phyloP scores from a whole-genome alignment of 2,888 invertebrate genomes.

The Sarcophaga subvicina region DNA sequence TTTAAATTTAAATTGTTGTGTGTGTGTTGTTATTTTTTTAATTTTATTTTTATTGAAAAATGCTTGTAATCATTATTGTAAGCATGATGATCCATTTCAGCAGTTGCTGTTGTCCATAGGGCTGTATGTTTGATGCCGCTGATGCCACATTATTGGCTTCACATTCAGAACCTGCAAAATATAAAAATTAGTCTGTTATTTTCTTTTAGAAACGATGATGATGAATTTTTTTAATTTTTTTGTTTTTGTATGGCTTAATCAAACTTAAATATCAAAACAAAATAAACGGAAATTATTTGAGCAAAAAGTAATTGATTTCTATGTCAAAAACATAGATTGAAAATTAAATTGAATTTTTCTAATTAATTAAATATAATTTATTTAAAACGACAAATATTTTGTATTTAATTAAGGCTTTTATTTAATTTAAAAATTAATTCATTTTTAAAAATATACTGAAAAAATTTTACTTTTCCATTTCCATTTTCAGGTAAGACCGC shows the following conservation, averaged over 20 bases:
- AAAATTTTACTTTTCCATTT: no score
- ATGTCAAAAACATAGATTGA: no score
- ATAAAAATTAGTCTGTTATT: constrained; percentile 67
- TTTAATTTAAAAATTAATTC: no score
- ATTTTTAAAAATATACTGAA: no score
- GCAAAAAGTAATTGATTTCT: no score
- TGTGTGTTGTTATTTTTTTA: constrained; percentile 29
- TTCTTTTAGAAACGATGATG: constrained; percentile 63
- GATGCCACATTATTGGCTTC: constrained; percentile 65
- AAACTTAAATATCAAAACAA: constrained; percentile 51
- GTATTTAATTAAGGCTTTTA: no score
- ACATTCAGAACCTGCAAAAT: constrained; percentile 75
- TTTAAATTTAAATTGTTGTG: neutral
- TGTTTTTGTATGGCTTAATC: constrained; percentile 45
- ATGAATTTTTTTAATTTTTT: constrained; percentile 24
- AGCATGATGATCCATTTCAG: constrained; percentile 55
- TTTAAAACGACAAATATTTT: no score
- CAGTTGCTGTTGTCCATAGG: constrained; percentile 25
- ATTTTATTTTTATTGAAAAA: constrained; percentile 56
- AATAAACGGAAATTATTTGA: constrained; percentile 28
- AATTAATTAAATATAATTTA: no score
- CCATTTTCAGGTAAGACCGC: no score
- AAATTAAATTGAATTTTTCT: no score
- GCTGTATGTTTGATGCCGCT: constrained; percentile 37
- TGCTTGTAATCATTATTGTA: constrained; percentile 54